Evolutionary conservation across 2,888 invertebrate genomes (phyloP), one percentile per base, ranked within the genome.

Genomic region (Mimachlamys varia): DNA sequence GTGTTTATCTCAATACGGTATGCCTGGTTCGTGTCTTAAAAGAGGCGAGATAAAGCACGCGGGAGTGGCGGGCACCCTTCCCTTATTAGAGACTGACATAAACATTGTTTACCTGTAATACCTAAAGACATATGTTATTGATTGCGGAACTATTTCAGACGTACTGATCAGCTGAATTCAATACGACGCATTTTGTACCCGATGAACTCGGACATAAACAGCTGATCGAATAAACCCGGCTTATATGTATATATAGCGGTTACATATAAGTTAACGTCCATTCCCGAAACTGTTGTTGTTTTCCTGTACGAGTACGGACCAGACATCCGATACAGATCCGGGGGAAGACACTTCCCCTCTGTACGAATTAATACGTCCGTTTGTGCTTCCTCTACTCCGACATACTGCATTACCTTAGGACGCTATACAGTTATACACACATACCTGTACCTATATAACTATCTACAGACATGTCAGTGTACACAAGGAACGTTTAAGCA

Each of bases 1-100:
- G 76, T 76, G 76, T 76, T 76, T 76, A 76, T 76, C 76, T 76
- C 76, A 76, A 33, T 33, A 76, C 76, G 33, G 76, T 13, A 76
- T 76, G 76, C 76, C 76, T 1, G 76, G 76, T 27, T 76, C 76
- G 76, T 76, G 76, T 76, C 58, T 0, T 5, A 33, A 0, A 12
- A 33, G 12, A 76, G 10, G 27, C 10, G 33, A 76, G 27, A 19
- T 53, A 53, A 13, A 17, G 17, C 19, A 62, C 62, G 62, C 13
- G 76, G 76, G 76, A 76, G 76, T 27, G 76, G 27, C 33, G 33
- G 33, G 12, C 53, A 53, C 53, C 53, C 53, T 53, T 53, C 53
- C 53, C 53, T n/a, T 53, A 53, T 53, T 17, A 53, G 53, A 15
- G 33, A 7, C 76, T 27, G 33, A 2, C 62, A 7, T 62, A 19